phyloP scores from a whole-genome alignment of 1,140 invertebrate genomes.

The Leptinotarsa undecemlineata region DNA sequence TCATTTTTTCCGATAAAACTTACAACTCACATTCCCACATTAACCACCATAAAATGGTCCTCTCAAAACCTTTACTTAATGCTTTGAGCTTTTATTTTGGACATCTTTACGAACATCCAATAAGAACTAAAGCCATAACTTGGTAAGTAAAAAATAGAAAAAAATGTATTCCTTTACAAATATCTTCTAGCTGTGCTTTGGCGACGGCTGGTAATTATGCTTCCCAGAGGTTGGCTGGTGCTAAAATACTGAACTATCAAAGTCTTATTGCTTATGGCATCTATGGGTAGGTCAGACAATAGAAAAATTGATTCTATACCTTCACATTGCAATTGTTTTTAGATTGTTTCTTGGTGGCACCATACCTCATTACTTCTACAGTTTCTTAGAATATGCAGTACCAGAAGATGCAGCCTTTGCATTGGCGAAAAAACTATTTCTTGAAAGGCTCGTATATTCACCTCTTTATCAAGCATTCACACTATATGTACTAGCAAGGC shows the following conservation, averaged over 20 bases:
- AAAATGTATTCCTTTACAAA: background rate
- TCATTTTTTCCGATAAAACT: background rate
- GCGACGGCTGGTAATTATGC: constrained; percentile 67
- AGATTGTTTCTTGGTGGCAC: constrained; percentile 73
- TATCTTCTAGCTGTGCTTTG: constrained; percentile 62
- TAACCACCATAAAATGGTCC: constrained; percentile 59
- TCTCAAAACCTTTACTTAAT: constrained; percentile 71
- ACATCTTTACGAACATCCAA: constrained; percentile 69
- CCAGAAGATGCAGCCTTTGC: constrained; percentile 60
- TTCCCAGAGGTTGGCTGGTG: constrained; percentile 66
- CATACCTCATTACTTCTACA: constrained; percentile 74
- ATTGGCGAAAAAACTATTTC: constrained; percentile 61
- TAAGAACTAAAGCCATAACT: constrained; percentile 73
- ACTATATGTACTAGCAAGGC: constrained; percentile 68
- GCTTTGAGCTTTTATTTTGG: constrained; percentile 68
- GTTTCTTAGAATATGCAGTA: constrained; percentile 62
- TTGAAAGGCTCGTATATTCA: constrained; percentile 70
- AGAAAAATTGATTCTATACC: constrained; percentile 16
- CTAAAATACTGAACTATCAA: constrained; percentile 63
- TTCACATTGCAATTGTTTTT: constrained; percentile 38
- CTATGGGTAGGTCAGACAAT: constrained; percentile 64
- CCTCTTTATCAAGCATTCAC: constrained; percentile 71
- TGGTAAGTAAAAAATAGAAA: constrained; percentile 60
- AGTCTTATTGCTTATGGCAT: constrained; percentile 69
- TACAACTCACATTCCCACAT: too few species aligned